These are phyloP conservation scores for Porites divaricata DNA, from an alignment of 92 coral and sea anemone genomes.

Conservation along the genomic window DNA sequence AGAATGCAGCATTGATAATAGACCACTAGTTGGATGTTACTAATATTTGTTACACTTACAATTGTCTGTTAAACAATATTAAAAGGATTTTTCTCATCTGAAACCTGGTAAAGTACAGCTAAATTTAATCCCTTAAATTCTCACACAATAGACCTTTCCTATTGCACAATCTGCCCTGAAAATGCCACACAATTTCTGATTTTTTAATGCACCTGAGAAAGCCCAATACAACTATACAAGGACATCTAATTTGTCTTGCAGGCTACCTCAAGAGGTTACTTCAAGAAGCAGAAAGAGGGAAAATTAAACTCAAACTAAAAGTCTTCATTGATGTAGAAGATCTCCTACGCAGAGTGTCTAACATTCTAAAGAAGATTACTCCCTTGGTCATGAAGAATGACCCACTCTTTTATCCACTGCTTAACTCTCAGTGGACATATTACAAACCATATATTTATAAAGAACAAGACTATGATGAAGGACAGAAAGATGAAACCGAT, in stretches of 20 bases:
- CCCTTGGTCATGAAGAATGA: slow-evolving; percentile 13
- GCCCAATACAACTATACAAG: neutral
- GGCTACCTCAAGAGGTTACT: slow-evolving; percentile 25
- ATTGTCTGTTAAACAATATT: no score
- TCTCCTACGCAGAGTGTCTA: slow-evolving; percentile 5
- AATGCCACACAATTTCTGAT: no score
- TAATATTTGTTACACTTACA: no score
- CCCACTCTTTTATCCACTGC: slow-evolving; percentile 22
- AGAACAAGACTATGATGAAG: neutral
- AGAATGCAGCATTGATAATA: no score
- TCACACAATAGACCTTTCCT: no score
- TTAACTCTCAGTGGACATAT: slow-evolving; percentile 27
- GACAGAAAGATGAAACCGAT: neutral
- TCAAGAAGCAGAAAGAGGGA: slow-evolving; percentile 23
- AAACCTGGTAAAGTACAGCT: no score
- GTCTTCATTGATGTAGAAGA: slow-evolving; percentile 5
- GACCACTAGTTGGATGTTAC: no score
- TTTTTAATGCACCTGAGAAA: no score
- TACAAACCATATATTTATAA: slow-evolving; percentile 21
- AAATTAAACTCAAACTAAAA: neutral
- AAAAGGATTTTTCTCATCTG: no score
- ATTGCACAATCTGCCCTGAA: no score
- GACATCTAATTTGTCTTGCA: neutral
- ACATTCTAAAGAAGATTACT: slow-evolving; percentile 10
- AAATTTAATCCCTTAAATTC: no score